Base-by-base conservation (phyloP, 1,140 invertebrate species). In the Ostrea edulis region DNA sequence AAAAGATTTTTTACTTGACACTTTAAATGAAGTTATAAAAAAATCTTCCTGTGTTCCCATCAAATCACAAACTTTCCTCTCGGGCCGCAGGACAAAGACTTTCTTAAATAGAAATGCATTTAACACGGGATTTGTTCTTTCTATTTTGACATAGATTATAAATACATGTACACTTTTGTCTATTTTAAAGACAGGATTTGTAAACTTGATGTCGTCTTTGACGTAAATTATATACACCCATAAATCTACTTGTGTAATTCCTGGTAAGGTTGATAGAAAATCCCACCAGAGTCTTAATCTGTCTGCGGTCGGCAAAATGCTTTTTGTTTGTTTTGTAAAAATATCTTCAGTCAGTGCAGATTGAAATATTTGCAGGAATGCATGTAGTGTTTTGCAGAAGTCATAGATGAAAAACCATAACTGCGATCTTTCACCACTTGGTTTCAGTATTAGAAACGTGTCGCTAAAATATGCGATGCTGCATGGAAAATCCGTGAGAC, bases 11-110 rank as follows among this genome's bases (percentile, higher is more conserved):
- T 77, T 77, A 77, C 29, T 77, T 77, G 68, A 77, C 68, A 77
- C 68, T 77, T 77, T 77, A 77, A 77, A 77, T 77, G 68, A 77
- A 77, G 25, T 77, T 14, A 77, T 77, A 77, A 77, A 77, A 77
- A 71, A 71, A 29, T 35, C 22, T 35, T 44, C 35, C 14, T 20
- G 14, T n/a, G 58, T 20, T 7, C 14, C 58, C 14, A 62, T 62
- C 68, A 77, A 62, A 17, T 17, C 14, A 4, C 54, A 55, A 12
- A 0, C 14, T 62, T n/a, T 44, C 35, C 35, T 44, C 35, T 44
- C 35, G 35, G 35, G 35, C 35, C 35, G 35, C 35, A 5, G 35
- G 35, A 44, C 35, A 44, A 44, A 44, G 35, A 5, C 35, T 44
- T 44, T 44, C 35, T 44, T 44, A 44, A 44, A 44, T 20, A 62